Evolutionary conservation across 2,113 vertebrate species (phyloP).

Genomic region (Caranx ignobilis): DNA sequence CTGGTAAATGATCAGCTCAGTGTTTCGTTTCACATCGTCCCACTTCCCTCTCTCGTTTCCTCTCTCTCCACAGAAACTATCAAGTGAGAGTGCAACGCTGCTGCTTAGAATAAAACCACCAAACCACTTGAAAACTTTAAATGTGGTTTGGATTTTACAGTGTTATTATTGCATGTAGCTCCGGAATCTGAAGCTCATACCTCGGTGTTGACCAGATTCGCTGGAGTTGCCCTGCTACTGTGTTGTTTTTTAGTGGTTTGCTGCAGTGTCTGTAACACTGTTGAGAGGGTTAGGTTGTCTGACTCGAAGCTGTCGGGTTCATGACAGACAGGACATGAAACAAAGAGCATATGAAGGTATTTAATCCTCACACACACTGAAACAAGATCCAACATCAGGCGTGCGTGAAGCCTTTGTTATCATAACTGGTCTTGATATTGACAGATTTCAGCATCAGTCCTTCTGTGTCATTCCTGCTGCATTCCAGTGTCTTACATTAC

Average conservation of each 20-base stretch:
- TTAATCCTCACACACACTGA: not conserved
- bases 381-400: not conserved
- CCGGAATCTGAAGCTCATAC: not conserved
- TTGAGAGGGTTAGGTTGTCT: too few relatives aligned
- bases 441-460: conserved; percentile 41
- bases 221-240: too few relatives aligned
- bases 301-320: too few relatives aligned
- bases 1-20: not conserved
- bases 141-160: too few relatives aligned
- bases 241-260: too few relatives aligned
- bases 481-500: conserved; percentile 56
- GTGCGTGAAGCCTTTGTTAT: conserved; percentile 36
- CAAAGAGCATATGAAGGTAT: not conserved
- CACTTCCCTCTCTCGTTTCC: not conserved
- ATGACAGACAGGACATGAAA: not conserved
- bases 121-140: not conserved
- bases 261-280: not conserved
- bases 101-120: not conserved
- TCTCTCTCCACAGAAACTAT: not conserved
- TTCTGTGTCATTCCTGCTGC: conserved; percentile 34
- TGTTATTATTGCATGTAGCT: not conserved
- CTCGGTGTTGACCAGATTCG: too few relatives aligned
- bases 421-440: conserved; percentile 38
- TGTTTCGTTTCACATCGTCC: not conserved
- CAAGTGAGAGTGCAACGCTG: not conserved